Percentiles rank a stretch among this genome's conserved stretches.
Evolutionary conservation across 2,888 invertebrate genomes (phyloP).

Genomic region (Drosophila barbarae): DNA sequence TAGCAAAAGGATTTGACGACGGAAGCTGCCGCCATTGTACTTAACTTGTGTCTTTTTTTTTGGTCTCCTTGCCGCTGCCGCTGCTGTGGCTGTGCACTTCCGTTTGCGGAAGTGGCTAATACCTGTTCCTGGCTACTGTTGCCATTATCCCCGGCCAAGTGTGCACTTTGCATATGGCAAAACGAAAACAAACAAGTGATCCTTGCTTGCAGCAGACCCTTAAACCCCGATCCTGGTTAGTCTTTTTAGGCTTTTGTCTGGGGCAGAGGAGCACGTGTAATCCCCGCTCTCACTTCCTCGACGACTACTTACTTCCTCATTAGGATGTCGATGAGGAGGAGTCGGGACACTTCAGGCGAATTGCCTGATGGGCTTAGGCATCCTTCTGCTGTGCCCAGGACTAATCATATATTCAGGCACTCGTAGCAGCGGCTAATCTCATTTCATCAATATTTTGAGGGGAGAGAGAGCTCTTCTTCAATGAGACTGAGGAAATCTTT

Average conservation of each 20-base stretch:
- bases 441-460: slow-evolving; percentile 14
- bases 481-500: neutral
- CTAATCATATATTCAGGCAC: slow-evolving; percentile 21
- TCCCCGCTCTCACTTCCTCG: slow-evolving; percentile 57
- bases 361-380: slow-evolving; percentile 30
- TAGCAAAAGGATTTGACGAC: slow-evolving; percentile 70
- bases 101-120: slow-evolving; percentile 62
- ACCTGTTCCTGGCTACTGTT: slow-evolving; percentile 14
- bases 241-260: slow-evolving; percentile 58
- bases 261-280: slow-evolving; percentile 58
- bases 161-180: slow-evolving; percentile 65
- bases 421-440: slow-evolving; percentile 17
- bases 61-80: neutral
- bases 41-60: slow-evolving; percentile 68
- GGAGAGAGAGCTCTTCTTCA: neutral
- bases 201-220: slow-evolving; percentile 7
- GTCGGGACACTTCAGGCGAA: slow-evolving; percentile 4
- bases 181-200: slow-evolving; percentile 66
- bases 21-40: slow-evolving; percentile 63
- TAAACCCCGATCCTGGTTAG: slow-evolving; percentile 36
- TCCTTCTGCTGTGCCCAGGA: neutral
- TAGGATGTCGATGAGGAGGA: slow-evolving; percentile 7
- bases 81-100: slow-evolving; percentile 49
- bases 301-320: slow-evolving; percentile 46
- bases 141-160: slow-evolving; percentile 23